Evolutionary conservation across 92 coral and sea anemone genomes (phyloP).

Genomic region (Phenganax subtilis): DNA sequence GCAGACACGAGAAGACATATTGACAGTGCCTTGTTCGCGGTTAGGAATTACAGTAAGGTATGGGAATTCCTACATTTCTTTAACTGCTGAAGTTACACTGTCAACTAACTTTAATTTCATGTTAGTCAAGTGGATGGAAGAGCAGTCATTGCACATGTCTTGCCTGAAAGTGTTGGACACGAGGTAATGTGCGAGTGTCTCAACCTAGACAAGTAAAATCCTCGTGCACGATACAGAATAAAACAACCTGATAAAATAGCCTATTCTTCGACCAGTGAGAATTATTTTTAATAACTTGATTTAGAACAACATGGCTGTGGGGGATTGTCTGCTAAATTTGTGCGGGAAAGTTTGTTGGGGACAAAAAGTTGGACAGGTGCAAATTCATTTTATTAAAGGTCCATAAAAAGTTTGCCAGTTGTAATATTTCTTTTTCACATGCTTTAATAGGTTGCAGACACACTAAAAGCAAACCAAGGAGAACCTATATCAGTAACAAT

Average conservation of each 20-base stretch:
- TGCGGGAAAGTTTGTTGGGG: slow-evolving; percentile 38
- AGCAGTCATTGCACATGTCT: slow-evolving; percentile 31
- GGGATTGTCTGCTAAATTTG: slow-evolving; percentile 27
- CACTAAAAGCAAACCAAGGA: slow-evolving; percentile 30
- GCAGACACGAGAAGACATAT: slow-evolving; percentile 33
- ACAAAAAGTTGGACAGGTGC: slow-evolving; percentile 42
- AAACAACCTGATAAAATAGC: neutral
- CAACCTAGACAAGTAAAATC: neutral
- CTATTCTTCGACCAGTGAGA: neutral
- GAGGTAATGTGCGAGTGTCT: neutral
- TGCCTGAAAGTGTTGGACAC: slow-evolving; percentile 25
- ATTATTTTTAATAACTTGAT: neutral
- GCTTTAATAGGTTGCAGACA: slow-evolving; percentile 18
- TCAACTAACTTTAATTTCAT: too few species aligned
- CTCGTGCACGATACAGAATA: neutral
- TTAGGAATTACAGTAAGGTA: slow-evolving; percentile 40
- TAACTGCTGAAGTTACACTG: neutral
- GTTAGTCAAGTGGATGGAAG: slow-evolving; percentile 37
- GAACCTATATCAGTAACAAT: slow-evolving; percentile 19
- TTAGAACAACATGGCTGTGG: slow-evolving; percentile 32
- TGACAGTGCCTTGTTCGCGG: slow-evolving; percentile 37
- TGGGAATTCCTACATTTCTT: neutral
- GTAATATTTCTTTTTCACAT: neutral
- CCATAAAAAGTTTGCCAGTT: neutral
- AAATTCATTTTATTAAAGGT: neutral